Base-by-base conservation (phyloP, 2,888 invertebrate genomes). In the Oxyscelio sp. region DNA sequence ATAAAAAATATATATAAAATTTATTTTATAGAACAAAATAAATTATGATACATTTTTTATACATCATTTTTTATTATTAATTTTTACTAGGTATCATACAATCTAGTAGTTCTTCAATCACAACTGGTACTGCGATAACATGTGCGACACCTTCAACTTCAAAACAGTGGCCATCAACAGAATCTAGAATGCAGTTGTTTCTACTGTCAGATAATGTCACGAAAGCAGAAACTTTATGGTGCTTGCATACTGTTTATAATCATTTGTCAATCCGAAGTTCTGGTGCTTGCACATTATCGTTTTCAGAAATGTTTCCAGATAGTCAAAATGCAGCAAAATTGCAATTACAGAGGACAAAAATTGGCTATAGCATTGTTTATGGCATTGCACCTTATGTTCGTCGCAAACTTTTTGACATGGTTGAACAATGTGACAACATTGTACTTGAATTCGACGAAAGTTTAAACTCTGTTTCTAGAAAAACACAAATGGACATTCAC, bases 401-500 rank as follows among this genome's bases (percentile, higher is more conserved):
- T 4, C 48, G 68, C 13, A 58, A 71, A 43, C 74, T 86, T 21
- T 21, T 27, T 19, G 45, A 78, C 8, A 19, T 71, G 34, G 43
- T 87, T 8, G 54, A 45, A 48, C 13, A 45, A 17, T 80, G 79
- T 79, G 54, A 48, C 40, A 43, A 19, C 31, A 19, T 81, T 75
- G 86, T 86, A 1, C 63, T 85, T 19, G 82, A 56, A 66, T 87
- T 88, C 54, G 84, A 86, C 52, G 87, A 88, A 66, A 70, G 66
- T 9, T 63, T 89, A 21, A 88, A 90, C 61, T 71, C 66, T 2
- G 74, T 88, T n/a, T 59, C 83, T 21, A 85, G 85, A 73, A 82
- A 65, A 38, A 65, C 54, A 22, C 89, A 90, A 84, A 91, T 91
- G 89, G 90, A 91, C 68, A 48, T 91, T 11, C 52, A 85, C 17